Base-by-base conservation (phyloP, 2,888 invertebrate genomes). In the Asteroscopus sphinx region DNA sequence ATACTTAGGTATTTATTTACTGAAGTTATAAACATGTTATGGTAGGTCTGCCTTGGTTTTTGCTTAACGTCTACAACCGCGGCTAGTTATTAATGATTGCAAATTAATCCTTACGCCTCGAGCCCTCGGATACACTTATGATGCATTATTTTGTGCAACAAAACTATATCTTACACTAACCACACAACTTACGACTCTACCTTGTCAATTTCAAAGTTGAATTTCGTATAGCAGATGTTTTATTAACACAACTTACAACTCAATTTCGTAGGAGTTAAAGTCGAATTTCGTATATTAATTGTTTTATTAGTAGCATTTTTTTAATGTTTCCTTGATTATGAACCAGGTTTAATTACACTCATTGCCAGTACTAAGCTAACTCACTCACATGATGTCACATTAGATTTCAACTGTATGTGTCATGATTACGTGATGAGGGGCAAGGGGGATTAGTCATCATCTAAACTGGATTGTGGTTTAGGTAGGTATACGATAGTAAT, bases 31-130 rank as follows among this genome's bases (percentile, higher is more conserved):
- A 74, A 57, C 28, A 33, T 51, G 68, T 60, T 71, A 62, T 32
- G 59, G 65, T 72, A 65, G 62, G 59, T 60, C 57, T 68, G 21
- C 26, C 17, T 16, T 8, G 21, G 55, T 68, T 75, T 75, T 76
- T 75, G 41, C 57, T 1, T 13, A 25, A 13, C 41, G 57, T 61
- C 57, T 42, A 25, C 48, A 11, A 25, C 41, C 28, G 45, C 42
- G 11, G 39, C 67, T 12, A 32, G 46, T 58, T 44, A 46, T 74
- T 63, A 74, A 74, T 57, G 36, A 71, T 52, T 54, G 68, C 51
- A 54, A 68, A 64, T 58, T 61, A 64, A 72, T 54, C 52, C 49
- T 40, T 40, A 59, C 55, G 28, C 59, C 42, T 48, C 45, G 12
- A 62, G 46, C 46, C 49, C 40, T 55, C 41, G 26, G 30, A 40